Evolutionary conservation across 1,140 invertebrate genomes (phyloP).

Genomic region (Hirudo medicinalis): DNA sequence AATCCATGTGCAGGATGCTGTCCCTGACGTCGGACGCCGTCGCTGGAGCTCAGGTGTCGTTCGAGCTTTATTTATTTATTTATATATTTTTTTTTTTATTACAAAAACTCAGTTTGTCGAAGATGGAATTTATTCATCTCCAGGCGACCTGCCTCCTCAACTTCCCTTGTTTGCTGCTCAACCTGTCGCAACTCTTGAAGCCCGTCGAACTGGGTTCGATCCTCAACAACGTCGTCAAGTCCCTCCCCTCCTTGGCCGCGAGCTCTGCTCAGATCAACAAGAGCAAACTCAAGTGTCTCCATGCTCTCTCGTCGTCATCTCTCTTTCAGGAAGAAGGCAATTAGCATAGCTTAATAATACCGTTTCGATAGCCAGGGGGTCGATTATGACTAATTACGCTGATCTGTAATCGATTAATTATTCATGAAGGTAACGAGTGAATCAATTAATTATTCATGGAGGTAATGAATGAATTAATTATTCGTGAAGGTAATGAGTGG

Average conservation of each 20-base stretch:
- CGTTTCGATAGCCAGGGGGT: no score
- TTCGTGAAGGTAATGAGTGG: no score
- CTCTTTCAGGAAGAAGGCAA: conserved; percentile 54
- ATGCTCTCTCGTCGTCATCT: conserved; percentile 55
- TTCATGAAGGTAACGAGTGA: no score
- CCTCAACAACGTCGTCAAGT: conserved; percentile 55
- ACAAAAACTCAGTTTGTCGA: no score
- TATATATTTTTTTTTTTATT: no score
- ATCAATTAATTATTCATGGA: conserved; percentile 3
- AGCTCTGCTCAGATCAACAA: conserved; percentile 49
- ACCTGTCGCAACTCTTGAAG: conserved; percentile 47
- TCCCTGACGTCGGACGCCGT: no score
- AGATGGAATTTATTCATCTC: conserved; percentile 18
- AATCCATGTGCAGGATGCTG: no score
- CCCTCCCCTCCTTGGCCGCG: conserved; percentile 42
- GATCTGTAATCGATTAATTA: no score
- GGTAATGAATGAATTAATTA: background rate
- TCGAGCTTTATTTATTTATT: no score
- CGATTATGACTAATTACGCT: no score
- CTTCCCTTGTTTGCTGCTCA: conserved; percentile 21
- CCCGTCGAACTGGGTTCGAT: conserved; percentile 54
- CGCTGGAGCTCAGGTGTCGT: no score
- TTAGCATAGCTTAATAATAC: no score
- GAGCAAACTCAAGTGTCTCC: conserved; percentile 59
- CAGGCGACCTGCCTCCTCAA: conserved; percentile 50